Evolutionary conservation across 2,888 invertebrate species (phyloP), one percentile per base, ranked within the genome.

Genomic region (Hemicrepidius hirtus): DNA sequence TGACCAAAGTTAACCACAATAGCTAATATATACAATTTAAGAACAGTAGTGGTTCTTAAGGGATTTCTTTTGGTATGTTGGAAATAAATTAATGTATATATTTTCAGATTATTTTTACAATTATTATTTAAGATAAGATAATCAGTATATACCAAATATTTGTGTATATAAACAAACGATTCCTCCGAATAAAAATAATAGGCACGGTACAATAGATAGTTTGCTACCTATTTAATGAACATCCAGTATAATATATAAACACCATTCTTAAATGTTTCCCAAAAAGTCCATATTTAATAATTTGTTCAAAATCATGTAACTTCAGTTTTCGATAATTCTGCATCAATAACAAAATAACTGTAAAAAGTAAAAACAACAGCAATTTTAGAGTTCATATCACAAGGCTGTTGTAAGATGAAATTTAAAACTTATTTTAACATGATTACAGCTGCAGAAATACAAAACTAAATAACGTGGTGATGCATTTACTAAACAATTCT

Each of bases 21-120:
- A 44, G 20, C 40, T 57, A 59, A 66, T 41, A 63, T 62, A 37
- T 68, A 73, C 69, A 73, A 68, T 32, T 32, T 24, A 53, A 53
- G 53, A 53, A 13, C 53, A 7, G 18, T 1, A 16, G 9, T 32
- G 2, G 37, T 37, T 40, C 57, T 57, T 57, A 32, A 9, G 20
- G n/a, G 16, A 12, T n/a, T 57, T 6, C 7, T 37, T 57, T 57
- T 57, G 57, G 57, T 37, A 18, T 57, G 28, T 57, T 37, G n/a
- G 37, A 37, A 32, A 57, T 57, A 57, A 57, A 57, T 57, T 20
- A 57, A 53, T 28, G 13, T 28, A 53, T 53, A 28, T 53, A 53
- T 53, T 49, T 49, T 49, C 28, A 28, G 16, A 21, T 49, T 49
- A 16, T 37, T 20, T 57, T 57, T 57, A 57, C 57, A 57, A 37